Percentiles rank a stretch among this genome's conserved stretches.
phyloP scores from a whole-genome alignment of 2,888 invertebrate genomes.

The Drosophila peninsularis region DNA sequence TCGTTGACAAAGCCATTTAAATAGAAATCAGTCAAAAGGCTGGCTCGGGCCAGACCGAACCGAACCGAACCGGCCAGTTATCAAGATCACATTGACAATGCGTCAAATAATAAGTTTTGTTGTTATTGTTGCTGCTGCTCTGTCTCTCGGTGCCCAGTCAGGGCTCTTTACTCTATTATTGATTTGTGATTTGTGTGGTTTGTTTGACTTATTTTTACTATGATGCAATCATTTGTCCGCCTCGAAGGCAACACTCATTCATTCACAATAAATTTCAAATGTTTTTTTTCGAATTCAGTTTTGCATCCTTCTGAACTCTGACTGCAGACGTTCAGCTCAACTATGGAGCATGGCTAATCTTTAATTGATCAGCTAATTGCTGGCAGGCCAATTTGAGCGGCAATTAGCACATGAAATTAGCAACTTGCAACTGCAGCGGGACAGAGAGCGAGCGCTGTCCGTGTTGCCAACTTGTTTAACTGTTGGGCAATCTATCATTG shows the following conservation, averaged over 20 bases:
- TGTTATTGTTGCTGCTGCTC: conserved; percentile 31
- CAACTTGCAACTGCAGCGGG: background rate
- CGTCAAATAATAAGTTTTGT: conserved; percentile 74
- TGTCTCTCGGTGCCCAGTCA: conserved; percentile 32
- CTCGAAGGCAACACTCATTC: conserved; percentile 56
- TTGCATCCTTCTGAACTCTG: conserved; percentile 29
- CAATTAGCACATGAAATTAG: conserved; percentile 25
- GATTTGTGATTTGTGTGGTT: conserved; percentile 52
- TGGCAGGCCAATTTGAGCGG: conserved; percentile 9
- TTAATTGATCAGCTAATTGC: conserved; percentile 41
- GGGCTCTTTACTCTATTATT: conserved; percentile 63
- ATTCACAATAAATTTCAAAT: conserved; percentile 27
- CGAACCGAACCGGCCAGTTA: conserved; percentile 52
- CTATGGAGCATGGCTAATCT: conserved; percentile 24
- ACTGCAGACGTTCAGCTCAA: conserved; percentile 6
- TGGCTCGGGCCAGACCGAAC: conserved; percentile 1
- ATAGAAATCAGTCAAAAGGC: conserved; percentile 79
- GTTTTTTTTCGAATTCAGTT: conserved; percentile 4
- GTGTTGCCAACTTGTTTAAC: conserved; percentile 5
- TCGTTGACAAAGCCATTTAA: conserved; percentile 82
- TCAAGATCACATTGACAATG: conserved; percentile 80
- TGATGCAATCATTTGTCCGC: conserved; percentile 73
- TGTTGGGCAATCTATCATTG: conserved; percentile 34
- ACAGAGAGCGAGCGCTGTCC: background rate
- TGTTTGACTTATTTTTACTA: conserved; percentile 55